Percentiles rank a stretch among this genome's conserved stretches.
Conservation (phyloP, 2,797 vertebrate species). For the Notolabrus celidotus region DNA sequence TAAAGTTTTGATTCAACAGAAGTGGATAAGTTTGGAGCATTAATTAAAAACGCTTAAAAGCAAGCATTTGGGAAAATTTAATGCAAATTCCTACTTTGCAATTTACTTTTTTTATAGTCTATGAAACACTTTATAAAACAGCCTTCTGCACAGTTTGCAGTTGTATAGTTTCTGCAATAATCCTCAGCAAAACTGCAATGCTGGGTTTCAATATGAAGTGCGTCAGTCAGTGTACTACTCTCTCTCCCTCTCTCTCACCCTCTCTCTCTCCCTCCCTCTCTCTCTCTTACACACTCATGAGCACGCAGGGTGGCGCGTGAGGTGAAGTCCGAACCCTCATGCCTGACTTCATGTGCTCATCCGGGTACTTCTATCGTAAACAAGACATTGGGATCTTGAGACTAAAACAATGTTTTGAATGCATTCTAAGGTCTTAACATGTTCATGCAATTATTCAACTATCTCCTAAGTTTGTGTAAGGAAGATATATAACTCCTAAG, state of each 20-base stretch:
- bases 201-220: neutral
- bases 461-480: neutral
- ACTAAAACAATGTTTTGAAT: rapidly evolving
- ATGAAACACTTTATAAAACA: too few relatives aligned
- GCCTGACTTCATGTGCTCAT: conserved; percentile 74
- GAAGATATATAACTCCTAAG: rapidly evolving
- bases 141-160: too few relatives aligned
- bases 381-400: conserved; percentile 2
- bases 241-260: too few relatives aligned
- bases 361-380: conserved; percentile 70
- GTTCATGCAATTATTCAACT: rapidly evolving
- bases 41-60: too few relatives aligned
- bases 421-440: neutral
- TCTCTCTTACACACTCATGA: conserved; percentile 1
- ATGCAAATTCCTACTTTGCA: too few relatives aligned
- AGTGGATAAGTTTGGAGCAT: too few relatives aligned
- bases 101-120: too few relatives aligned
- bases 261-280: neutral
- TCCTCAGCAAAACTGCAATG: too few relatives aligned
- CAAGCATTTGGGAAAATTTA: too few relatives aligned
- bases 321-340: conserved; percentile 40
- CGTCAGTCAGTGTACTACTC: neutral
- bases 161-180: too few relatives aligned
- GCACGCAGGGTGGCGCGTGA: conserved; percentile 23
- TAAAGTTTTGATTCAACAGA: too few relatives aligned